A percentile compares a stretch with the other conserved stretches of the same genome.
Evolutionary conservation across 2,888 invertebrate genomes (phyloP).

Genomic region (Barypeithes pellucidus): DNA sequence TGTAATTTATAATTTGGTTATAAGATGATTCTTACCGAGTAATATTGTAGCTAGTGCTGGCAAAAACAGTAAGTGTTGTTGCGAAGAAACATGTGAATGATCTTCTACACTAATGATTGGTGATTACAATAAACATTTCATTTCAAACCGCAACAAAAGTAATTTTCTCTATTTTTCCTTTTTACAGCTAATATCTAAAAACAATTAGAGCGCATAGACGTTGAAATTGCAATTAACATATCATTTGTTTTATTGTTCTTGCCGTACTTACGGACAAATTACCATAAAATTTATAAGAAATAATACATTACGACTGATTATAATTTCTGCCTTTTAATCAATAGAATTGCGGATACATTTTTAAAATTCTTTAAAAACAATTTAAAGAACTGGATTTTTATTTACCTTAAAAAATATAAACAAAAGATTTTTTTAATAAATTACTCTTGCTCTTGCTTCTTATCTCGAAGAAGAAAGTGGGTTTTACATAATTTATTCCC

Average conservation of each 20-base stretch:
- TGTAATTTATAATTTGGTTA: no score
- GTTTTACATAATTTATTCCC: background rate
- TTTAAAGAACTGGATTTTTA: background rate
- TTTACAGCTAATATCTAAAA: conserved; percentile 17
- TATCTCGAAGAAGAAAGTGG: conserved; percentile 24
- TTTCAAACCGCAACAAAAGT: background rate
- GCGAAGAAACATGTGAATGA: no score
- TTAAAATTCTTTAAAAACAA: background rate
- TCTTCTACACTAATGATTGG: no score
- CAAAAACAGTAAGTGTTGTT: no score
- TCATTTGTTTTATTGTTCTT: conserved; percentile 22
- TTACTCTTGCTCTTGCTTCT: conserved; percentile 11
- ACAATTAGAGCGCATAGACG: conserved; percentile 21
- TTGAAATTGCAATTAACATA: conserved; percentile 25
- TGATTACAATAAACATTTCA: no score
- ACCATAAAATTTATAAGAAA: background rate
- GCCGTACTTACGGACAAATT: background rate
- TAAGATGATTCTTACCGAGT: no score
- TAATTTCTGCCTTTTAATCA: background rate
- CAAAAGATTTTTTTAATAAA: conserved; percentile 13
- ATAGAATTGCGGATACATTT: conserved; percentile 9
- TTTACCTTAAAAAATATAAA: conserved; percentile 9
- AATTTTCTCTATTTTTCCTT: conserved; percentile 22
- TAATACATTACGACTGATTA: conserved; percentile 2
- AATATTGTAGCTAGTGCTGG: no score